Evolutionary conservation across 2,113 vertebrate genomes (phyloP).

Genomic region (Carettochelys insculpta): DNA sequence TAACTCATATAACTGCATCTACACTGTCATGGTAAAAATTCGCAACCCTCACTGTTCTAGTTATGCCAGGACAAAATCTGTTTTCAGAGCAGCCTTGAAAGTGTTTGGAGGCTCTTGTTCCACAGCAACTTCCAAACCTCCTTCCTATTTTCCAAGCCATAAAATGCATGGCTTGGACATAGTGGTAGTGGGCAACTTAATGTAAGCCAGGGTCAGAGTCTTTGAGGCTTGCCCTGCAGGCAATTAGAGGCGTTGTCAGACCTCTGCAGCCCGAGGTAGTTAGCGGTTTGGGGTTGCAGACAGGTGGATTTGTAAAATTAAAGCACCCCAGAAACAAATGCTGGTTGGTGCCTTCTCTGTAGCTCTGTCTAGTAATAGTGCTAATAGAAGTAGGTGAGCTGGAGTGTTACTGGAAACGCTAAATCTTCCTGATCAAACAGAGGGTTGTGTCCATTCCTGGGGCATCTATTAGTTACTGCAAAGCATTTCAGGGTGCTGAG

Average conservation of each 20-base stretch:
- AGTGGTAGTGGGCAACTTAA: neutral
- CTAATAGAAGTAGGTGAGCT: conserved; percentile 10
- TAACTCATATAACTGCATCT: neutral
- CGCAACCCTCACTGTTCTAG: neutral
- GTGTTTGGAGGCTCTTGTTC: neutral
- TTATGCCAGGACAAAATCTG: neutral
- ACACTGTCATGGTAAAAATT: neutral
- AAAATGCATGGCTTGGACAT: neutral
- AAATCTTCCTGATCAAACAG: neutral
- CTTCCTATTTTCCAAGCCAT: no score
- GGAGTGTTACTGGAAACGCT: conserved; percentile 23
- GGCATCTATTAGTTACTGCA: neutral
- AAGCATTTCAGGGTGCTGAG: neutral
- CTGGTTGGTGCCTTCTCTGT: conserved; percentile 23
- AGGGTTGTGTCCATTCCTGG: neutral
- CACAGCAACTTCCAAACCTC: neutral
- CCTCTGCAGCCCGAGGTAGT: neutral
- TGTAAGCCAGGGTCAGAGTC: neutral
- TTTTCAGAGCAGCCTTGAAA: neutral
- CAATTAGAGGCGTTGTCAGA: neutral
- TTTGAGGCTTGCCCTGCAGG: conserved; percentile 10
- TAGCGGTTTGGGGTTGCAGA: neutral
- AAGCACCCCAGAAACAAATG: neutral
- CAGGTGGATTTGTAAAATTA: neutral
- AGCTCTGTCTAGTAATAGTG: neutral